These are phyloP conservation scores for Caenorhabditis tropicalis DNA, from an alignment of 1,140 invertebrate genomes.

Conservation along the genomic window DNA sequence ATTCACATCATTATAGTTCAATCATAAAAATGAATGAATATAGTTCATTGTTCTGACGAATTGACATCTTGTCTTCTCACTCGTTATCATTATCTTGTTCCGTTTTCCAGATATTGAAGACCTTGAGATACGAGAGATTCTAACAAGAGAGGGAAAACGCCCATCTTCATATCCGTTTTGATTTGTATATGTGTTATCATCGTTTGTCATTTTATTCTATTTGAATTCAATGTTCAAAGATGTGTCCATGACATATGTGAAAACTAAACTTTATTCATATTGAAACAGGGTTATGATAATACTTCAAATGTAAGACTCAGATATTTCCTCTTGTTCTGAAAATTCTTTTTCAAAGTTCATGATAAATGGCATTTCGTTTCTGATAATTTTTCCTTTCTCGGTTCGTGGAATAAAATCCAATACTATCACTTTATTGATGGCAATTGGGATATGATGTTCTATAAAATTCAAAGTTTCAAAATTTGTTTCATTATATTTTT, in stretches of 20 bases:
- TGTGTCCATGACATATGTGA: background rate
- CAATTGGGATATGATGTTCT: background rate
- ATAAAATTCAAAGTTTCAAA: background rate
- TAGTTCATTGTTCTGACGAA: background rate
- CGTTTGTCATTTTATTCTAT: background rate
- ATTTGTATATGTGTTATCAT: constrained; percentile 5
- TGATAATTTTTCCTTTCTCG: constrained; percentile 14
- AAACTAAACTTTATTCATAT: background rate
- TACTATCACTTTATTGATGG: constrained; percentile 19
- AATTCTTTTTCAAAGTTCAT: background rate
- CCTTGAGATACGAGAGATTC: constrained; percentile 12
- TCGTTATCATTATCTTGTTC: constrained; percentile 38
- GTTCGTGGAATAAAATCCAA: constrained; percentile 26
- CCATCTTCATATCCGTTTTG: background rate
- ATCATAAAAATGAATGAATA: too few species aligned
- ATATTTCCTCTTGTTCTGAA: background rate
- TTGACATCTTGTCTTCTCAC: too few species aligned
- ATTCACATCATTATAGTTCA: too few species aligned
- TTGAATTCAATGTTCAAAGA: background rate
- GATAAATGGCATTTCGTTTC: constrained; percentile 8
- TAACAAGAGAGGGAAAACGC: background rate
- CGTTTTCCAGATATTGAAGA: constrained; percentile 35
- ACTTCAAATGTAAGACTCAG: constrained; percentile 3
- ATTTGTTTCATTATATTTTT: background rate
- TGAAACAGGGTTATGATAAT: background rate